A percentile compares a stretch with the other conserved stretches of the same genome.
phyloP scores from a whole-genome alignment of 2,888 invertebrate genomes.

The Acrobasis suavella region DNA sequence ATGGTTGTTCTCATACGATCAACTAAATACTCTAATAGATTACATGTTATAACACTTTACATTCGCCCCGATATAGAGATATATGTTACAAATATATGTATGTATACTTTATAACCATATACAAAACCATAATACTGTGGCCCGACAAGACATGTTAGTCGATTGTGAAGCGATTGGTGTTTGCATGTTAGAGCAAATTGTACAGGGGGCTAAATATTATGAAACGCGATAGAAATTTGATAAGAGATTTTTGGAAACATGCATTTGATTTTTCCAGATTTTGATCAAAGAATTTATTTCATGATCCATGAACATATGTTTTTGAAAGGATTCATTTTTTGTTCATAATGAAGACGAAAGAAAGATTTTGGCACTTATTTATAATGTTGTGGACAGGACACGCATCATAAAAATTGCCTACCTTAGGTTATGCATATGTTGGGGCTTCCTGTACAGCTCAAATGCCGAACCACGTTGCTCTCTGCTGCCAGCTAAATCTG shows the following conservation, averaged over 20 bases:
- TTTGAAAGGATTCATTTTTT: neutral
- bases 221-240: slow-evolving; percentile 34
- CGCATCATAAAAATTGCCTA: slow-evolving; percentile 56
- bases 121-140: slow-evolving; percentile 78
- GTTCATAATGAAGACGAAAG: slow-evolving; percentile 16
- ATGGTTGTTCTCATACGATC: slow-evolving; percentile 59
- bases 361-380: slow-evolving; percentile 19
- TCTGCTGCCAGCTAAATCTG: slow-evolving; percentile 90
- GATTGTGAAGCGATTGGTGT: slow-evolving; percentile 82
- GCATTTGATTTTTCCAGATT: slow-evolving; percentile 42
- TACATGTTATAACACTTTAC: slow-evolving; percentile 62
- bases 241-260: slow-evolving; percentile 49
- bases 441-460: slow-evolving; percentile 95
- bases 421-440: slow-evolving; percentile 92
- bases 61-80: slow-evolving; percentile 68
- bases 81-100: slow-evolving; percentile 78
- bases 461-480: slow-evolving; percentile 97
- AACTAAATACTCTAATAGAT: slow-evolving; percentile 64
- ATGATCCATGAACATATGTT: neutral
- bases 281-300: slow-evolving; percentile 7
- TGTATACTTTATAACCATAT: slow-evolving; percentile 75
- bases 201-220: slow-evolving; percentile 61
- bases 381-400: slow-evolving; percentile 15
- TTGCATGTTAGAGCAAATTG: slow-evolving; percentile 84
- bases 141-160: slow-evolving; percentile 81